These are phyloP conservation scores for Microplitis mediator DNA, from an alignment of 1,140 invertebrate species.

Conservation along the genomic window DNA sequence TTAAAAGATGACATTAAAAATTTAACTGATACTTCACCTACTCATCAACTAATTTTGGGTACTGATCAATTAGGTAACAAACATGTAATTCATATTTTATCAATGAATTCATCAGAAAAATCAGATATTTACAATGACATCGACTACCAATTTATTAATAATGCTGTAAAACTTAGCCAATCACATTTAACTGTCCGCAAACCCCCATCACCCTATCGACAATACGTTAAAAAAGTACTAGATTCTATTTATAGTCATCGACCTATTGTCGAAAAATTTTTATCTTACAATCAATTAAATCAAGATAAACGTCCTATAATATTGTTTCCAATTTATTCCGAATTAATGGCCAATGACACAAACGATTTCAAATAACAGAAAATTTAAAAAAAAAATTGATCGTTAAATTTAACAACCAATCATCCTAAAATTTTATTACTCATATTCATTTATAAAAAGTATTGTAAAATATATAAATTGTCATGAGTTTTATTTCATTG, in stretches of 20 bases:
- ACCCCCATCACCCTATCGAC: conserved; percentile 25
- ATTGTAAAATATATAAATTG: no score
- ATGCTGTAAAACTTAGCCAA: conserved; percentile 11
- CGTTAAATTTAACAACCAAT: no score
- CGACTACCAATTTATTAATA: neutral
- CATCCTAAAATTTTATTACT: no score
- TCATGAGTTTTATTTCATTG: no score
- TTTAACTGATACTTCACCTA: conserved; percentile 1
- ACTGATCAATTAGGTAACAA: conserved; percentile 41
- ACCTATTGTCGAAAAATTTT: conserved; percentile 38
- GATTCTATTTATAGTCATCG: conserved; percentile 38
- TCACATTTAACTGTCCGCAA: neutral
- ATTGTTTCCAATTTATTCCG: neutral
- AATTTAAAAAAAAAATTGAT: no score
- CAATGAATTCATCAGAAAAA: conserved; percentile 22
- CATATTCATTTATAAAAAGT: no score
- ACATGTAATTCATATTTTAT: conserved; percentile 42
- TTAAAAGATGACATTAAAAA: neutral
- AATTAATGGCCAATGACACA: no score
- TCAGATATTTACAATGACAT: neutral
- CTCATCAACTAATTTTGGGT: conserved; percentile 38
- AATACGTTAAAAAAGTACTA: conserved; percentile 32
- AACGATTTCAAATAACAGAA: no score
- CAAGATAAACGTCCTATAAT: conserved; percentile 25
- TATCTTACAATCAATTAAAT: conserved; percentile 31